Percentiles rank a stretch among this genome's conserved stretches.
Conservation (phyloP, 2,113 vertebrate genomes). For the Pygoscelis antarcticus region DNA sequence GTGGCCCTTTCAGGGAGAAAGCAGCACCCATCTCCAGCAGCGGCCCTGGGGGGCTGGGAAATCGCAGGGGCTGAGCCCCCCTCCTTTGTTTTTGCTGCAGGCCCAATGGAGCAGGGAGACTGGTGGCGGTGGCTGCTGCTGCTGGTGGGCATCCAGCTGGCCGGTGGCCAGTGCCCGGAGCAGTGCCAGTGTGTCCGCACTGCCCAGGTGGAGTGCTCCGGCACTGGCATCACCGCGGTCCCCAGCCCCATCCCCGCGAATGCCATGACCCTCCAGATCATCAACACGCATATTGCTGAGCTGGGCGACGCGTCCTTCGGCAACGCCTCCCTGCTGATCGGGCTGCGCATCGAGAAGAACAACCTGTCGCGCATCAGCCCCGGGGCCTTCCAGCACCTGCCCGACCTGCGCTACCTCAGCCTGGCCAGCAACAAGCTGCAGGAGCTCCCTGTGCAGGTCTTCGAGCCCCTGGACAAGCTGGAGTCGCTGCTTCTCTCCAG, state of each 20-base stretch:
- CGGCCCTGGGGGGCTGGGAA: background rate
- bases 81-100: constrained; percentile 24
- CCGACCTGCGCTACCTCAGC: constrained; percentile 78
- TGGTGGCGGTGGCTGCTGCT: constrained; percentile 30
- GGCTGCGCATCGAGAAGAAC: constrained; percentile 80
- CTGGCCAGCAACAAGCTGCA: constrained; percentile 78
- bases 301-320: constrained; percentile 59
- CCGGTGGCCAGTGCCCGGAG: constrained; percentile 65
- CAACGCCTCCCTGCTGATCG: constrained; percentile 75
- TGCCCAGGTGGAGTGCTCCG: constrained; percentile 76
- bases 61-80: background rate
- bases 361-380: constrained; percentile 66
- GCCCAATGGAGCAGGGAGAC: constrained; percentile 58
- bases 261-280: constrained; percentile 77
- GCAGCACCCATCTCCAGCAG: background rate
- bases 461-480: constrained; percentile 80
- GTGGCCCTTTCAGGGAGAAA: background rate
- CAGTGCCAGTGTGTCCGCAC: constrained; percentile 71
- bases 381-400: constrained; percentile 68
- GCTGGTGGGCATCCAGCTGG: constrained; percentile 54
- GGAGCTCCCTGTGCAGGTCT: constrained; percentile 76
- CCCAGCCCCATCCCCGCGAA: constrained; percentile 74
- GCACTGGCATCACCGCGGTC: constrained; percentile 25
- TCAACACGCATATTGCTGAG: constrained; percentile 69
- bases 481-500: constrained; percentile 87